These are phyloP conservation scores for Alectoris magna DNA, from an alignment of 2,797 vertebrate genomes.

Conservation along the genomic window DNA sequence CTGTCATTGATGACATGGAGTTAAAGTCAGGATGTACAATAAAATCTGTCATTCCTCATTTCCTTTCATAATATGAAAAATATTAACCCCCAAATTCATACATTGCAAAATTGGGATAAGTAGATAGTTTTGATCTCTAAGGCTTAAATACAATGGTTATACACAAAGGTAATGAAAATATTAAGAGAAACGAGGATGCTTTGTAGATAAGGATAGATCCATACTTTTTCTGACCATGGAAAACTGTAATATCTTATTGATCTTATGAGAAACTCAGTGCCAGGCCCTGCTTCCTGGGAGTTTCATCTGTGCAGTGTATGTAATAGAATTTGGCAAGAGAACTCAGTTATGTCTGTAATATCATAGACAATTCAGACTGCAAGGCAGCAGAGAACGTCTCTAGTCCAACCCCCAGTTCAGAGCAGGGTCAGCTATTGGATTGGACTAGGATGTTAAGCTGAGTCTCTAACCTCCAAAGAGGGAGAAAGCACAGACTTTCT, in stretches of 20 bases:
- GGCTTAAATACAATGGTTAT: background rate
- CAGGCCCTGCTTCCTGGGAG: background rate
- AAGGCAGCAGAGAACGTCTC: background rate
- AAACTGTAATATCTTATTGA: background rate
- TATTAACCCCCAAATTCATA: background rate
- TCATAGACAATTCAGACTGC: background rate
- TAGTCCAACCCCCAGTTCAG: background rate
- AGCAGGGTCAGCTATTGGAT: fast-evolving
- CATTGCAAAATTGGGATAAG: background rate
- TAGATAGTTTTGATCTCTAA: background rate
- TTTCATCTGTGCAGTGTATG: background rate
- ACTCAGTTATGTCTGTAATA: background rate
- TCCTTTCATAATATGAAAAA: background rate
- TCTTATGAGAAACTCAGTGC: background rate
- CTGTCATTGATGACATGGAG: background rate
- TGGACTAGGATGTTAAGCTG: background rate
- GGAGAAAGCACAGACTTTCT: background rate
- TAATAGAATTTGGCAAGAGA: background rate
- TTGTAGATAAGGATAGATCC: background rate
- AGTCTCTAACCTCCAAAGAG: background rate
- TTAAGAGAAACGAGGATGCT: background rate
- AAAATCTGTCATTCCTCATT: background rate
- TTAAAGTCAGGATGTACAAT: background rate
- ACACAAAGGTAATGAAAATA: background rate
- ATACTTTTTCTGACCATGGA: background rate